phyloP scores from a whole-genome alignment of 1,140 invertebrate genomes.

The Pseudomyrmex flavicornis region DNA sequence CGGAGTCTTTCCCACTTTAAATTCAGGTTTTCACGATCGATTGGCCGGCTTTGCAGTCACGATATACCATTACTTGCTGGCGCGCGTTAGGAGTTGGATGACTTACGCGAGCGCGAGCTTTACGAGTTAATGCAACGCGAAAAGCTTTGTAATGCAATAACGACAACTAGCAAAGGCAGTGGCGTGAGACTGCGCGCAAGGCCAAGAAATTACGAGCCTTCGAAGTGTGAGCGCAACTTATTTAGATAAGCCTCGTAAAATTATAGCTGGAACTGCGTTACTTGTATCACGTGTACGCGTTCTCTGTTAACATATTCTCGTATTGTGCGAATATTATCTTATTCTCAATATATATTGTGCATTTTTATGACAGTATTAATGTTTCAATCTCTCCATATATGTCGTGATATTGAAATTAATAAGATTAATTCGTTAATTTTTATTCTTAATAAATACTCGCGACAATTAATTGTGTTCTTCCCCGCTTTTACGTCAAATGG shows the following conservation, averaged over 20 bases:
- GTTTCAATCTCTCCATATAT: not conserved
- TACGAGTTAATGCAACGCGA: conserved; percentile 65
- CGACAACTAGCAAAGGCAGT: conserved; percentile 23
- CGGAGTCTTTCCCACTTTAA: conserved; percentile 45
- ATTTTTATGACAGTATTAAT: not conserved
- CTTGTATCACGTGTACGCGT: conserved; percentile 8
- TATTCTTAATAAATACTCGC: too few species aligned
- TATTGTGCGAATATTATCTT: not conserved
- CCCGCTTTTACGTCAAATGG: not conserved
- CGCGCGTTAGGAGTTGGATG: conserved; percentile 36
- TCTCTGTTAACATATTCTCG: not conserved
- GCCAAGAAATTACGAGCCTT: conserved; percentile 60
- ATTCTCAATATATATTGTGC: conserved; percentile 1
- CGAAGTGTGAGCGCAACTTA: conserved; percentile 63
- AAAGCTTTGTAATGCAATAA: conserved; percentile 69
- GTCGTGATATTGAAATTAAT: too few species aligned
- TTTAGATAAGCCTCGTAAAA: conserved; percentile 61
- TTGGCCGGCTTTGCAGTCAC: conserved; percentile 59
- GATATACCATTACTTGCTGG: conserved; percentile 53
- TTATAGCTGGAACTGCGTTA: conserved; percentile 19
- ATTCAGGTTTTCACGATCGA: conserved; percentile 62
- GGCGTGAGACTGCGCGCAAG: conserved; percentile 18
- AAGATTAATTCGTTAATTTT: too few species aligned
- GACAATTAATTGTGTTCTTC: not conserved
- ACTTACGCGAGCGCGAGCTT: conserved; percentile 54